Evolutionary conservation across 2,113 vertebrate species (phyloP).

Genomic region (Ovis aries): DNA sequence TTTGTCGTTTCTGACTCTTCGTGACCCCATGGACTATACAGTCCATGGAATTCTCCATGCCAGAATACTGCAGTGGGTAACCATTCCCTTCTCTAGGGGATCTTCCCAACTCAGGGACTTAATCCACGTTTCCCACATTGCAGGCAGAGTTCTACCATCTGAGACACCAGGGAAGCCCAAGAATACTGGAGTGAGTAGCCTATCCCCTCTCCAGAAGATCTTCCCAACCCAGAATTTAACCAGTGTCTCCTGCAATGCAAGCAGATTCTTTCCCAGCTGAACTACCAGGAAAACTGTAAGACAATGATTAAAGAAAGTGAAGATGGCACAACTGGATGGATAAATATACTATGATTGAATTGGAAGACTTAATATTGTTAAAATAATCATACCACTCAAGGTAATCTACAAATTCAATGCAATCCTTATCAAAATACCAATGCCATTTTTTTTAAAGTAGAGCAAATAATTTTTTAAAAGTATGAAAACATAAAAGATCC

Average conservation of each 20-base stretch:
- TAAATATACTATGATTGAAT: neutral
- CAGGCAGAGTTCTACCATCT: neutral
- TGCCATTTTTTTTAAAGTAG: neutral
- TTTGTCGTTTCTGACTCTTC: neutral
- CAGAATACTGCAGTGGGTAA: neutral
- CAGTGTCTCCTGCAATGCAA: neutral
- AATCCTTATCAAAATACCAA: neutral
- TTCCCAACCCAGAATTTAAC: neutral
- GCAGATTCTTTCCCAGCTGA: neutral
- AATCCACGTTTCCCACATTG: neutral
- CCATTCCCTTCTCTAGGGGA: neutral
- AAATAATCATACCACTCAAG: neutral
- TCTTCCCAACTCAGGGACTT: neutral
- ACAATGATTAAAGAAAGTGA: neutral
- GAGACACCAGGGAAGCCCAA: neutral
- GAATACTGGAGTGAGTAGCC: neutral
- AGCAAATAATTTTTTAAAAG: neutral
- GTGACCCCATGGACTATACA: neutral
- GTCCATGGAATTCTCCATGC: neutral
- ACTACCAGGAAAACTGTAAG: neutral
- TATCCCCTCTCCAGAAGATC: neutral
- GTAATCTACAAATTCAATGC: neutral
- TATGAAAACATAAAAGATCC: neutral
- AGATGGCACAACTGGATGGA: neutral
- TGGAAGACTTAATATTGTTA: neutral